Conservation (phyloP, 2,113 vertebrate species). For the Smithornis capensis region DNA sequence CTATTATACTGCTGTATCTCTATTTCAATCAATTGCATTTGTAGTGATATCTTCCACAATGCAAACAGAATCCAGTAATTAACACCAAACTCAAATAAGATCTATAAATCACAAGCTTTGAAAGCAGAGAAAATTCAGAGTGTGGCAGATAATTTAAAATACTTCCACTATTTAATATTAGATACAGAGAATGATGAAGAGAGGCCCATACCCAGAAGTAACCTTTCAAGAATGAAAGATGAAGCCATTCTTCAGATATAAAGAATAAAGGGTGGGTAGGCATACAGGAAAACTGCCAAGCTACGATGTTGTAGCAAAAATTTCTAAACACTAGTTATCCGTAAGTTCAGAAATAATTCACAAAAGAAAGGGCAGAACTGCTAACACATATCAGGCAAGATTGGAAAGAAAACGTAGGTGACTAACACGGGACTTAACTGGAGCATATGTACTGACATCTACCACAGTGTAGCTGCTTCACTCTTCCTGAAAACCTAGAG, state of each 20-base stretch:
- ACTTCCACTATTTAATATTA: background rate
- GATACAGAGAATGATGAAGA: background rate
- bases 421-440: background rate
- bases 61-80: slow-evolving; percentile 1
- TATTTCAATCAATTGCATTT: background rate
- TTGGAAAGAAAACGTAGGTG: background rate
- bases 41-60: background rate
- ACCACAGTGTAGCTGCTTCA: background rate
- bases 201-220: background rate
- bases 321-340: background rate
- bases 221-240: background rate
- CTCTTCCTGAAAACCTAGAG: background rate
- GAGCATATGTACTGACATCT: background rate
- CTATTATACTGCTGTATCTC: slow-evolving; percentile 3
- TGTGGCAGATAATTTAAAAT: background rate
- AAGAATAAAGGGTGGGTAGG: background rate
- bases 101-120: background rate
- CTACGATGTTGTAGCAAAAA: background rate
- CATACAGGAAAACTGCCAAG: background rate
- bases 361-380: background rate
- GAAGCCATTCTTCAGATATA: background rate
- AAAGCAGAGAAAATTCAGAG: background rate
- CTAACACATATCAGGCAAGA: background rate
- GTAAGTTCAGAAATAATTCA: background rate
- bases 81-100: background rate